These are phyloP conservation scores for Capitella teleta DNA, from an alignment of 1,140 invertebrate species.

Conservation along the genomic window DNA sequence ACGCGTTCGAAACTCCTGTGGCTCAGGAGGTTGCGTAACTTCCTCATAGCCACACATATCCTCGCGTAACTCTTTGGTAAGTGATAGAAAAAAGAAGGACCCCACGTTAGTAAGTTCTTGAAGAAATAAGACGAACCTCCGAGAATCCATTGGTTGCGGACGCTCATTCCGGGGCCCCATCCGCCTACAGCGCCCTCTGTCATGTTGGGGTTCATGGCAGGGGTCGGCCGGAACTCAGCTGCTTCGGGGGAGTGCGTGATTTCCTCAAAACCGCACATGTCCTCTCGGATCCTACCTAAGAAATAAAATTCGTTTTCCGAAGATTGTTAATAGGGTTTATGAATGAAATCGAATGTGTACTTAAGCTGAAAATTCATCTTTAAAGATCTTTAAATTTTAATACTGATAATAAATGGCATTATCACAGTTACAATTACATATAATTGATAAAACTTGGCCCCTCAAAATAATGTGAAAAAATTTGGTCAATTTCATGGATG, in stretches of 20 bases:
- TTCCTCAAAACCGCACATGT: constrained; percentile 56
- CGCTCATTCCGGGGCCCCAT: not conserved
- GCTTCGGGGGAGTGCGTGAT: constrained; percentile 29
- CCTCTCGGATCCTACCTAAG: constrained; percentile 55
- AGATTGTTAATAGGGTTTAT: too few relatives aligned
- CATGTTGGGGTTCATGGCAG: constrained; percentile 3
- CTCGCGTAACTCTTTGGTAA: too few relatives aligned
- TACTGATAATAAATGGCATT: too few relatives aligned
- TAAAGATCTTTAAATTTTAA: too few relatives aligned
- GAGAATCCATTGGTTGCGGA: not conserved
- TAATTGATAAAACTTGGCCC: too few relatives aligned
- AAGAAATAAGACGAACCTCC: constrained; percentile 1
- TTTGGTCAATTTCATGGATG: too few relatives aligned
- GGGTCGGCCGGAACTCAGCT: constrained; percentile 43
- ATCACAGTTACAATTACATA: too few relatives aligned
- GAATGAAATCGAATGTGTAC: too few relatives aligned
- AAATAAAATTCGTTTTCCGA: too few relatives aligned
- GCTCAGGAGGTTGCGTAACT: constrained; percentile 26
- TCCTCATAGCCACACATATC: constrained; percentile 58
- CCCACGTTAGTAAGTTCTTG: not conserved
- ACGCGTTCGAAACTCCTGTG: constrained; percentile 23
- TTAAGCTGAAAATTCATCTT: too few relatives aligned
- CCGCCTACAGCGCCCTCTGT: not conserved
- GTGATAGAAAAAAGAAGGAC: too few relatives aligned
- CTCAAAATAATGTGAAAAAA: too few relatives aligned